phyloP scores from a whole-genome alignment of 2,888 invertebrate genomes.

The Nebria brevicollis region DNA sequence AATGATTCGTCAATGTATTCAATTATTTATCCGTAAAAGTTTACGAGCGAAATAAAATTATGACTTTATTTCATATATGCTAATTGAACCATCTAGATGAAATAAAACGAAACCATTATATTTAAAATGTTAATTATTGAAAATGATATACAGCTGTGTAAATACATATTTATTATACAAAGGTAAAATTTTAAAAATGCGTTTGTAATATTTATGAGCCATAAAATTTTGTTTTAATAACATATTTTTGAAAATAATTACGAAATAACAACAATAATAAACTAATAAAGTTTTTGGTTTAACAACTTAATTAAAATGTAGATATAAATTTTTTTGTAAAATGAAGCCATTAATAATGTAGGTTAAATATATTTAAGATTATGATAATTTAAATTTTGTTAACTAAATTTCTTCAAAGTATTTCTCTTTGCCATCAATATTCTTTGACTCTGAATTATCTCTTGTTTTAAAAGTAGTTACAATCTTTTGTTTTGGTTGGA shows the following conservation, averaged over 20 bases:
- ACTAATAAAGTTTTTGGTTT: neutral
- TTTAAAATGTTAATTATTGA: neutral
- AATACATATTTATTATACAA: neutral
- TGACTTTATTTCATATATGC: neutral
- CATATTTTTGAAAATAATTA: neutral
- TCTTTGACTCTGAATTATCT: neutral
- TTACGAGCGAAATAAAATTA: neutral
- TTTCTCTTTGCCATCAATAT: neutral
- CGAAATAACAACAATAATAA: neutral
- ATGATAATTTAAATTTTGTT: too few species aligned
- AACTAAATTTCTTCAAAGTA: too few species aligned
- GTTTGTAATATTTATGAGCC: neutral
- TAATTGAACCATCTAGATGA: neutral
- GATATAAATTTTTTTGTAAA: too few species aligned
- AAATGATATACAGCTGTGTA: neutral
- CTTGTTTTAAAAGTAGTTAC: neutral
- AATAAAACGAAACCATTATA: neutral
- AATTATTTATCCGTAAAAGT: neutral
- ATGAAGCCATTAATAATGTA: too few species aligned
- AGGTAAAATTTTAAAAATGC: neutral
- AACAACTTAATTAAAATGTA: neutral
- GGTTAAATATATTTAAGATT: too few species aligned
- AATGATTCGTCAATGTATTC: neutral
- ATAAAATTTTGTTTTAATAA: neutral
- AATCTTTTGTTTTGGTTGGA: neutral